Evolutionary conservation across 2,888 invertebrate species (phyloP), one percentile per base, ranked within the genome.

Genomic region (Luperina testacea): DNA sequence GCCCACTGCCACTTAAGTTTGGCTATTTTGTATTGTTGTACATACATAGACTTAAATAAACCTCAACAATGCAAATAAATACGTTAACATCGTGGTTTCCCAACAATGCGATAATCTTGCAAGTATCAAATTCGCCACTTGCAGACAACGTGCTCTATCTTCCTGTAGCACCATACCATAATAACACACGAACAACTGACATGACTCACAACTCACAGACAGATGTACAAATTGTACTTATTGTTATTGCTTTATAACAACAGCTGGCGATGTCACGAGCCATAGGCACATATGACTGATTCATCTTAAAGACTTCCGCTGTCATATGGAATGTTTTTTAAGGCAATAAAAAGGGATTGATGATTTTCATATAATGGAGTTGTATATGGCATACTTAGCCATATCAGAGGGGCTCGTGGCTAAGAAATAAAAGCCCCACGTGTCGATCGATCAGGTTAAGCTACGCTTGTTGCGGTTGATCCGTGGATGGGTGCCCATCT

Each of bases 211-310:
- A 84, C 73, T 73, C 78, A 78, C 78, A 17, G 78, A 82, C 86
- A 84, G 86, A 84, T 84, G 84, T 82, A 84, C 83, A 79, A 59
- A 53, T 78, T 65, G 59, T 27, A 27, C n/a, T 65, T 81, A 73
- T 77, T 75, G 27, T 81, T 72, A 73, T 77, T 83, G 79, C 74
- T 83, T 72, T 75, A 75, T 61, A n/a, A 20, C 57, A 51, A 75
- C 86, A 81, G 78, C 84, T 79, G 78, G 65, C 69, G 11, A 61
- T 82, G 75, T 78, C 79, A 71, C 84, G 81, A 86, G 76, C 80
- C 74, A 6, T 32, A 9, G 13, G 17, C 20, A 45, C 64, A 80
- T 68, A 63, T n/a, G 53, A 51, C 70, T 80, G 64, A 75, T 32
- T 83, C 80, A 72, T 84, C 80, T 78, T 71, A 24, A 61, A 67